Conservation (phyloP, 2,797 vertebrate species). For the Phoebastria nigripes region DNA sequence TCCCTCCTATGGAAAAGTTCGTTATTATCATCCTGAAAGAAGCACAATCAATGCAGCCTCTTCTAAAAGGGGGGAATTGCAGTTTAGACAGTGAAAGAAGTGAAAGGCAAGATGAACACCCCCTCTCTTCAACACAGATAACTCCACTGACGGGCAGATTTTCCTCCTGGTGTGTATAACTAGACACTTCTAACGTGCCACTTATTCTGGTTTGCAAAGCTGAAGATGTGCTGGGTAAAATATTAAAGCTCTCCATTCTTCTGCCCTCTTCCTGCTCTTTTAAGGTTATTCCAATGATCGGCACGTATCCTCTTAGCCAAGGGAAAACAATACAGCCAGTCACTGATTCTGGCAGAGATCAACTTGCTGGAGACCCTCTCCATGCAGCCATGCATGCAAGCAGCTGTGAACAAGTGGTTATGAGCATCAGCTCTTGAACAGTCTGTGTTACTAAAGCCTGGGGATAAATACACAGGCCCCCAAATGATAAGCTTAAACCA, state of each 20-base stretch:
- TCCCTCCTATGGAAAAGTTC: neutral
- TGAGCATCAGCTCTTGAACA: neutral
- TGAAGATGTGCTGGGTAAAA: neutral
- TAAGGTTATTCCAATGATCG: neutral
- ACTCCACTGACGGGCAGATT: neutral
- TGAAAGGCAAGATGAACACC: neutral
- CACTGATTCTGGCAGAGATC: neutral
- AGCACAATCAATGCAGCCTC: neutral
- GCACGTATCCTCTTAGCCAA: neutral
- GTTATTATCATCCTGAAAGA: neutral
- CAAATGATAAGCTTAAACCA: constrained; percentile 3
- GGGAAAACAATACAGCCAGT: neutral
- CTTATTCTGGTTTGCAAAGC: neutral
- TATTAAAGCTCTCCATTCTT: neutral
- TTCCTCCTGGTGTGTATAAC: neutral
- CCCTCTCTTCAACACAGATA: neutral
- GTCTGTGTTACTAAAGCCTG: neutral
- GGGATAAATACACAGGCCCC: neutral
- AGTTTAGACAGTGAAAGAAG: neutral
- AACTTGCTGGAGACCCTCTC: neutral
- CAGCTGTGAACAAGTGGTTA: neutral
- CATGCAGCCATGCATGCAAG: neutral
- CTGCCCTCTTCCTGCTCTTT: neutral
- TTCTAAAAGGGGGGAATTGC: neutral
- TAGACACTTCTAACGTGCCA: neutral